Percentiles rank a stretch among this genome's conserved stretches.
These are phyloP conservation scores for Solea solea DNA, from an alignment of 2,113 vertebrate species.

Conservation along the genomic window DNA sequence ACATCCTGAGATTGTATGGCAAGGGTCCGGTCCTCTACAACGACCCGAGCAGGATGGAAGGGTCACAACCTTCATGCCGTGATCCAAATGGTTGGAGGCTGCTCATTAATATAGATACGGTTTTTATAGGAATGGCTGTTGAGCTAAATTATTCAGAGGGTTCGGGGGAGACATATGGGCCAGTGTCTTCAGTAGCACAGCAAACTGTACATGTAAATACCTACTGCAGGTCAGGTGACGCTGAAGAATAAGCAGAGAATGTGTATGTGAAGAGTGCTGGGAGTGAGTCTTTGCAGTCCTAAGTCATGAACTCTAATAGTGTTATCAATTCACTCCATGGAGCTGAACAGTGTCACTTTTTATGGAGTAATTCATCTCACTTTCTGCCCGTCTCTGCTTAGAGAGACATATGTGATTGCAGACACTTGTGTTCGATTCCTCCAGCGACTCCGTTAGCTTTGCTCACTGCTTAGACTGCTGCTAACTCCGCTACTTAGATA, in stretches of 20 bases:
- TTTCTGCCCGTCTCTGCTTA: too few species aligned
- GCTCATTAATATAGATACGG: conserved; percentile 83
- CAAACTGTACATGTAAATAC: conserved; percentile 73
- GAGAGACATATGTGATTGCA: too few species aligned
- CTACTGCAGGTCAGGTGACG: conserved; percentile 57
- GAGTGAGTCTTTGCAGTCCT: conserved; percentile 39
- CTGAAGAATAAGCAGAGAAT: conserved; percentile 16
- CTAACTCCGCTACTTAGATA: too few species aligned
- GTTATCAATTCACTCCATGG: conserved; percentile 12
- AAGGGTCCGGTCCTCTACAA: conserved; percentile 15
- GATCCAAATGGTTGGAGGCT: conserved; percentile 71
- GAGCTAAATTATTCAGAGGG: conserved; percentile 79
- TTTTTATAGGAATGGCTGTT: conserved; percentile 81
- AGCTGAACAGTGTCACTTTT: too few species aligned
- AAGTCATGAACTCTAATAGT: conserved; percentile 63
- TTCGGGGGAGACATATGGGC: conserved; percentile 74
- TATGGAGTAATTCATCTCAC: too few species aligned
- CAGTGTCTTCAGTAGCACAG: conserved; percentile 55
- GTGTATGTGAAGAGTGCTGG: conserved; percentile 53
- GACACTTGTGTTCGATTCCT: too few species aligned
- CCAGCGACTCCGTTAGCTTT: too few species aligned
- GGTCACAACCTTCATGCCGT: conserved; percentile 47
- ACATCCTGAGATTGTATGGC: conserved; percentile 20
- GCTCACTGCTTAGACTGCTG: too few species aligned
- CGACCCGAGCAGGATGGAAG: conserved; percentile 55